These are phyloP conservation scores for Lepas anatifera DNA, from an alignment of 2,888 invertebrate genomes.

Conservation along the genomic window DNA sequence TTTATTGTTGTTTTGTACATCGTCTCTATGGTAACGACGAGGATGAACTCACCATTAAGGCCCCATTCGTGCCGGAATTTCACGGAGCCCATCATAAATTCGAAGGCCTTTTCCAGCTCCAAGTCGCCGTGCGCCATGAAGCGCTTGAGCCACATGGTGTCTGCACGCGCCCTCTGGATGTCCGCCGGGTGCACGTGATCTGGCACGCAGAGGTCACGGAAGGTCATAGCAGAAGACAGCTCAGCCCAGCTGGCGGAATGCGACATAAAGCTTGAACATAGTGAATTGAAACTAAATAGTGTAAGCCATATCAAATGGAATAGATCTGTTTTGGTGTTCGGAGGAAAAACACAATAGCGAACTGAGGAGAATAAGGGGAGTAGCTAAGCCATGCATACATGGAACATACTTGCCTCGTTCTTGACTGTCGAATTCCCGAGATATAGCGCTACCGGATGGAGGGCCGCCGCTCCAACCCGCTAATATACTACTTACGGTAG, in stretches of 20 bases:
- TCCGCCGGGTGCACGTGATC: neutral
- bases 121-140: neutral
- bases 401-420: too few relatives aligned
- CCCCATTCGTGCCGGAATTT: neutral
- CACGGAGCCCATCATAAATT: neutral
- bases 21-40: too few relatives aligned
- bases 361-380: too few relatives aligned
- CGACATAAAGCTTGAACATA: neutral
- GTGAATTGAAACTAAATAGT: constrained; percentile 10
- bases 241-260: too few relatives aligned
- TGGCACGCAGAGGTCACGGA: neutral
- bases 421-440: too few relatives aligned
- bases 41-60: neutral
- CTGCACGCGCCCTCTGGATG: neutral
- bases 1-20: too few relatives aligned
- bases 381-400: too few relatives aligned
- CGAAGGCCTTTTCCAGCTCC: neutral
- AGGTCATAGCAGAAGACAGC: too few relatives aligned
- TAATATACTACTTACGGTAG: too few relatives aligned
- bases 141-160: neutral
- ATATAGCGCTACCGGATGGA: too few relatives aligned
- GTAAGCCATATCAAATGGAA: neutral
- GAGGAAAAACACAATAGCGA: too few relatives aligned
- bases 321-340: constrained; percentile 11
- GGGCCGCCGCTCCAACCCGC: too few relatives aligned